Conservation (phyloP, 2,888 invertebrate species). For the Venusia cambrica region DNA sequence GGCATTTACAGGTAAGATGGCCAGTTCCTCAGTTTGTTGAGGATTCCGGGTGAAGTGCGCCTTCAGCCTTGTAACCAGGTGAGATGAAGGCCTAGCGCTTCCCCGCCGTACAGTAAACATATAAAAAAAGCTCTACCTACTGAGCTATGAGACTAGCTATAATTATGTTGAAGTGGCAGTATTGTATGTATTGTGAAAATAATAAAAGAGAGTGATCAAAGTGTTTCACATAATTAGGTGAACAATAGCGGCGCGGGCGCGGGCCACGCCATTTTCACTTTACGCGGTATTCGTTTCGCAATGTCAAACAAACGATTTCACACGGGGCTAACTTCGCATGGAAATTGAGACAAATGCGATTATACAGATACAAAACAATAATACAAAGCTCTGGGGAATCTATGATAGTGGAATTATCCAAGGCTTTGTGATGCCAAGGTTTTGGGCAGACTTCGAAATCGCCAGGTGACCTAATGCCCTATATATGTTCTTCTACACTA, state of each 20-base stretch:
- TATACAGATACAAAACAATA: not conserved
- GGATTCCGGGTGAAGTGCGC: no score
- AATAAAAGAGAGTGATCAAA: conserved; percentile 15
- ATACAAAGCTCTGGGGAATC: conserved; percentile 1
- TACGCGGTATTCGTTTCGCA: conserved; percentile 17
- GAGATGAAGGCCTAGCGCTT: no score
- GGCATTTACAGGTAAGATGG: no score
- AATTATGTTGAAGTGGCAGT: no score
- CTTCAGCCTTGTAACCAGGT: no score
- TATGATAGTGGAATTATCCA: conserved; percentile 2
- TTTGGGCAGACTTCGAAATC: no score
- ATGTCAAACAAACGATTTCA: conserved; percentile 17
- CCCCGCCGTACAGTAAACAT: no score
- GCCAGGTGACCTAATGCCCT: no score
- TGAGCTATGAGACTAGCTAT: no score
- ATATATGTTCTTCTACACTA: no score
- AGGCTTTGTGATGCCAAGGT: not conserved
- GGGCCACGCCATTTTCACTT: conserved; percentile 16
- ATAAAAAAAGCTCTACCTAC: no score
- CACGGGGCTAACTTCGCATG: conserved; percentile 13
- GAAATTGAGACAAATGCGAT: conserved; percentile 7
- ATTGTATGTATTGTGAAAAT: conserved; percentile 7
- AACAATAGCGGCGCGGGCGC: conserved; percentile 10
- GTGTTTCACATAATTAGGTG: conserved; percentile 17
- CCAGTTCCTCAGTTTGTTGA: no score